Evolutionary conservation across 2,888 invertebrate species (phyloP), one percentile per base, ranked within the genome.

Genomic region (Tholera decimalis): DNA sequence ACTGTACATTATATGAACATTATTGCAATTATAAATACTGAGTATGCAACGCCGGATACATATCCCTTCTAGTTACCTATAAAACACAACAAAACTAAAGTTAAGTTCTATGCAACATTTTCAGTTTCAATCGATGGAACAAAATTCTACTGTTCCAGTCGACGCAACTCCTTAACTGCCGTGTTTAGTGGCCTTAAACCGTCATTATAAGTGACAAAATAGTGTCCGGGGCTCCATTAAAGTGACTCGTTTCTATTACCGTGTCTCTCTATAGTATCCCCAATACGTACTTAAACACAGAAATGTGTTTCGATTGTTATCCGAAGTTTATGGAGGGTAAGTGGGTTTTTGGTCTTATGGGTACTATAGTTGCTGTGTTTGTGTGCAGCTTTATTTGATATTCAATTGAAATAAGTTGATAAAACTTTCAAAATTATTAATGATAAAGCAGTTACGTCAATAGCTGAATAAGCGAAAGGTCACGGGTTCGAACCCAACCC

Each of bases 121-220:
- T 30, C 35, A 26, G 9, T 66, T 37, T 43, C 26, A 66, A 59
- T 46, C 66, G 18, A 78, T 58, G 56, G 49, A 68, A 49, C 30
- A 73, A 57, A 51, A 66, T 79, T 77, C 69, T 65, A 73, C 73
- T 65, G 73, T 66, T 67, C 60, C 61, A 66, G 63, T 69, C 44
- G 46, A 66, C 59, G 55, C 44, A 43, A 24, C 49, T 43, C 69
- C 76, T 68, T 82, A 84, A 86, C 81, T 71, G 71, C 69, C 61
- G 55, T 86, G 84, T 86, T 88, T 83, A 87, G 84, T 81, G 78
- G 76, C 83, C 82, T 81, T 77, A 82, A 83, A 85, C 77, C 72
- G 60, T 74, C 79, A 80, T 81, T 84, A 87, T 84, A 85, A 82
- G 82, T 84, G 79, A 83, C 83, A 82, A 82, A 87, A 83, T 85